Percentiles rank a stretch among this genome's conserved stretches.
Conservation (phyloP, 2,888 invertebrate species). For the Epirrhoe tristata region DNA sequence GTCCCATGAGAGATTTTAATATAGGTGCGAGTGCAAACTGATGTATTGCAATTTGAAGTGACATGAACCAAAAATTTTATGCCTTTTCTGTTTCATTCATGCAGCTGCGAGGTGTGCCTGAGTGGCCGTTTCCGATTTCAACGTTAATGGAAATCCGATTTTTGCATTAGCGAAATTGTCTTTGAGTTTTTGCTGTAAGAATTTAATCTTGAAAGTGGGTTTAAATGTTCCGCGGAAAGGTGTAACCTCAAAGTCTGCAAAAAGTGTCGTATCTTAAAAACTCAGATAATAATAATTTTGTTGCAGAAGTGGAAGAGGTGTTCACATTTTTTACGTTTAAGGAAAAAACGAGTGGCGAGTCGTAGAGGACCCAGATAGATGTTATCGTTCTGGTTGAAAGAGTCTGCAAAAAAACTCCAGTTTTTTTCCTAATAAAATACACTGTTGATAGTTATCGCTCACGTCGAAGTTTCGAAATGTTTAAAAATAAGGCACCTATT, state of each 20-base stretch:
- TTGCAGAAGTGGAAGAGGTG: slow-evolving; percentile 3
- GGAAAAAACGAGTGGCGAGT: not conserved
- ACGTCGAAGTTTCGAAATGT: slow-evolving; percentile 30
- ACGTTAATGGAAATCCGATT: slow-evolving; percentile 74
- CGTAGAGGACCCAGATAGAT: not conserved
- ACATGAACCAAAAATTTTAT: slow-evolving; percentile 6
- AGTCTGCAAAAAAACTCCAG: not conserved
- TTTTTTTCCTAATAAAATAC: not conserved
- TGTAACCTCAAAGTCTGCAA: slow-evolving; percentile 24
- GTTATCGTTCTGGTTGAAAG: slow-evolving; percentile 1
- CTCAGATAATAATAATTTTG: slow-evolving; percentile 2
- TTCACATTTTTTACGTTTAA: not conserved
- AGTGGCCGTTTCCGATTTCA: slow-evolving; percentile 79
- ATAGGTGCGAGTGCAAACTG: not conserved
- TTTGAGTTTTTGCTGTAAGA: slow-evolving; percentile 46
- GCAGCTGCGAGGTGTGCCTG: slow-evolving; percentile 72
- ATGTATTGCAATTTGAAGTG: slow-evolving; percentile 9
- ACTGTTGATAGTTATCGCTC: slow-evolving; percentile 25
- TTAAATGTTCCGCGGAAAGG: slow-evolving; percentile 32
- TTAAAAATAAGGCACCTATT: slow-evolving; percentile 29
- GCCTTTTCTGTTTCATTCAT: slow-evolving; percentile 68
- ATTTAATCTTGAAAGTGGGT: slow-evolving; percentile 43
- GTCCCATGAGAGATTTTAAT: not conserved
- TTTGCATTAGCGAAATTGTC: slow-evolving; percentile 59
- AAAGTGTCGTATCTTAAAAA: slow-evolving; percentile 13